Evolutionary conservation across 1,140 invertebrate genomes (phyloP), one percentile per base, ranked within the genome.

Genomic region (Formica exsecta): DNA sequence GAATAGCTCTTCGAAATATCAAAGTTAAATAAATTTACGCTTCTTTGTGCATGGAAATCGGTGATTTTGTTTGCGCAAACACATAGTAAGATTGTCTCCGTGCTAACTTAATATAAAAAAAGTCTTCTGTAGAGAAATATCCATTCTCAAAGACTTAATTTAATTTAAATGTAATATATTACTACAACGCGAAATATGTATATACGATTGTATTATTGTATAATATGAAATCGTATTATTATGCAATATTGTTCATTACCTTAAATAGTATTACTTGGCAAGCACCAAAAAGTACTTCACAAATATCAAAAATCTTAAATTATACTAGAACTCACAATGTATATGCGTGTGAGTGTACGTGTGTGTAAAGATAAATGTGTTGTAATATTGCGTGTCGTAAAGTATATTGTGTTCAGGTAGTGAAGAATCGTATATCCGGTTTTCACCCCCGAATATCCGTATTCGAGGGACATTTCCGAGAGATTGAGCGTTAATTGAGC

Each of bases 401-500:
- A 54, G n/a, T 54, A 51, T 16, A 32, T 36, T n/a, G 3, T 16
- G 48, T 51, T 3, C 19, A 16, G 22, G 51, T 57, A 48, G 3
- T 2, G 29, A 25, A 74, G 44, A 57, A 22, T 57, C 3, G 19
- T 11, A 3, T 51, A 51, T 57, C 62, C 16, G 22, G 13, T 29
- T 62, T 32, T 22, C 29, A 29, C 41, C 8, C 6, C 41, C 22
- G 9, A 57, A 4, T 36, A 25, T 62, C 22, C 8, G 3, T 38
- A 38, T 61, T 75, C 57, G 41, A 5, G 29, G 29, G 13, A 54
- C 19, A 32, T 51, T 51, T 51, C 25, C 41, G 38, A 22, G 41
- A 66, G 61, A 38, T 79, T 79, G 29, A 79, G 62, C 44, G n/a
- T 65, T 77, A 65, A 5, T 22, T 36, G 57, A 36, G 29, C n/a